A percentile compares a stretch with the other conserved stretches of the same genome.
Evolutionary conservation across 1,140 invertebrate genomes (phyloP).

Genomic region (Lerema accius): DNA sequence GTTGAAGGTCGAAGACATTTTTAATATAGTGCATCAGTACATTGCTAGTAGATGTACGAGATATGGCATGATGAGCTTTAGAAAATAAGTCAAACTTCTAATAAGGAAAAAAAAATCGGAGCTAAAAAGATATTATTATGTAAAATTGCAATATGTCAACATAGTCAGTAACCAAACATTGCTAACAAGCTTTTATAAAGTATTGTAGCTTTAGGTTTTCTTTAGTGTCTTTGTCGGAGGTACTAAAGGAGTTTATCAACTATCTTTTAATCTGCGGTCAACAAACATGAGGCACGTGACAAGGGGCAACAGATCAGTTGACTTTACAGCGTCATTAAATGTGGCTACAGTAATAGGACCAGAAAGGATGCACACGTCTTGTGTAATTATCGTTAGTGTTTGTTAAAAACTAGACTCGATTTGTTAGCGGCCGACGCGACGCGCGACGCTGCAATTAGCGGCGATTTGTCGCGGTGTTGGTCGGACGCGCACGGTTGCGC

Average conservation of each 20-base stretch:
- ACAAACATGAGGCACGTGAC: not conserved
- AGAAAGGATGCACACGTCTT: not conserved
- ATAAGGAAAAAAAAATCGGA: no score
- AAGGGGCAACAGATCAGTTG: not conserved
- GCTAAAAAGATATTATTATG: no score
- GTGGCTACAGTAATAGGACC: not conserved
- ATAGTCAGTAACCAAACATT: no score
- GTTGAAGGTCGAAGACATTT: no score
- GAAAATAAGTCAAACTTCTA: no score
- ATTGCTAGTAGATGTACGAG: no score
- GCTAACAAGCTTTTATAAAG: no score
- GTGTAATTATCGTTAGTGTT: not conserved
- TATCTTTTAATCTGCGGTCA: not conserved
- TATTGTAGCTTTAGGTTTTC: no score
- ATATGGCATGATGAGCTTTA: no score
- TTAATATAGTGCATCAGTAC: no score
- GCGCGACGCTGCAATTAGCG: conserved; percentile 67
- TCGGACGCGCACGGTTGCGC: conserved; percentile 75
- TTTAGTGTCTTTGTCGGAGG: not conserved
- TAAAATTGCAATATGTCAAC: no score
- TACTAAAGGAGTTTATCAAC: no score
- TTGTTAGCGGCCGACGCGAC: conserved; percentile 1
- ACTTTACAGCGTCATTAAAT: not conserved
- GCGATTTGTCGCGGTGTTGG: conserved; percentile 71
- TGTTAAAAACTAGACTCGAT: conserved; percentile 1